Base-by-base conservation (phyloP, 1,140 invertebrate species). In the Parapsyche elsis region DNA sequence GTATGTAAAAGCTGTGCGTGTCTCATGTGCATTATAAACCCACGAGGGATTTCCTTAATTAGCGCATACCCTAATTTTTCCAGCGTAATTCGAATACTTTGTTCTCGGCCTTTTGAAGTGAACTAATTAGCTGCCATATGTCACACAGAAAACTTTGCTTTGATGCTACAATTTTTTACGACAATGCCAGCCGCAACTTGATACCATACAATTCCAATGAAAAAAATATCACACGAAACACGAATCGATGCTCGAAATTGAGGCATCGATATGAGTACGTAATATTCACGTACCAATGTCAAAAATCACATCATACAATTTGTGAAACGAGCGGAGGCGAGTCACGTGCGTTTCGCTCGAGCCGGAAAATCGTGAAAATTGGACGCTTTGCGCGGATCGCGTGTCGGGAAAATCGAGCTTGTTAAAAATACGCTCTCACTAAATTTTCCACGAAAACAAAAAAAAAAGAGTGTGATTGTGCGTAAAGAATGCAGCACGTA, bases 401-500 rank as follows among this genome's bases (percentile, higher is more conserved):
- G 53, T 57, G 19, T 57, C 14, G 19, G 19, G 14, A n/a, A 57
- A 57, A 16, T 57, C 19, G 19, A 5, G 14, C 53, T 57, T 57
- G 53, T 57, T 16, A 57, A 57, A 57, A 57, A 57, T 57, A 16
- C 53, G 19, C 19, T 57, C 53, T 71, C 19, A n/a, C 19, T 45
- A 16, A 26, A 23, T 71, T 71, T 71, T 71, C 14, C 9, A 61
- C 21, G 26, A 16, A 45, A 38, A 71, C 14, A 38, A 71, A 71
- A 70, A 26, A 30, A 59, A 16, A 23, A 9, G 59, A 26, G 45
- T 76, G 59, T 71, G 81, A 77, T 79, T 79, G 78, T 76, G 71
- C 64, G 74, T 77, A 80, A 44, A 82, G 81, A 82, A 82, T 82
- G 81, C 77, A 71, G 53, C 78, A 75, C 59, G 64, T 82, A 76